Evolutionary conservation across 2,888 invertebrate genomes (phyloP).

Genomic region (Drosophila cognata): DNA sequence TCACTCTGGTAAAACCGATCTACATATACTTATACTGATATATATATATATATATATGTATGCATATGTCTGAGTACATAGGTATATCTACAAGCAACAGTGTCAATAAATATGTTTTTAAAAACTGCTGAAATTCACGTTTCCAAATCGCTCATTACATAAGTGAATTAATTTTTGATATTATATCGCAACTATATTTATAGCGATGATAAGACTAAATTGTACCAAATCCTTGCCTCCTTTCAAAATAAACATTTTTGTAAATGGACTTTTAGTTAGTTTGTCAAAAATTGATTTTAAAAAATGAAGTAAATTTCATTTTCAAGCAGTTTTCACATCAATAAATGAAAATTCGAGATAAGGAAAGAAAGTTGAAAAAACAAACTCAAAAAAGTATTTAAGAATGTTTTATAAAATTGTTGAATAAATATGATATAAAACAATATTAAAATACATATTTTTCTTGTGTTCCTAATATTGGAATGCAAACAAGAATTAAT

Average conservation of each 20-base stretch:
- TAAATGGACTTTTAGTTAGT: not conserved
- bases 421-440: not conserved
- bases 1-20: not conserved
- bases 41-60: not conserved
- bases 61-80: too few relatives aligned
- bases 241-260: fast-evolving
- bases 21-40: not conserved
- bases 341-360: not conserved
- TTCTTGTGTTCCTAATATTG: not conserved
- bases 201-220: not conserved
- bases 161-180: not conserved
- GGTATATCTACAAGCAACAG: not conserved
- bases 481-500: not conserved
- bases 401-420: not conserved
- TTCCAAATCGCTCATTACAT: not conserved
- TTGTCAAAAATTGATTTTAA: not conserved
- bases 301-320: not conserved
- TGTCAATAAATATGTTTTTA: not conserved
- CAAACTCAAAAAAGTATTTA: not conserved
- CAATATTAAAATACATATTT: not conserved
- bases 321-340: not conserved
- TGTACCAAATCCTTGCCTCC: not conserved
- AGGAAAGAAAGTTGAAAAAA: not conserved
- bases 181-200: not conserved
- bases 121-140: not conserved